Conservation (phyloP, 2,888 invertebrate species). For the Scaptomyza tumidula region DNA sequence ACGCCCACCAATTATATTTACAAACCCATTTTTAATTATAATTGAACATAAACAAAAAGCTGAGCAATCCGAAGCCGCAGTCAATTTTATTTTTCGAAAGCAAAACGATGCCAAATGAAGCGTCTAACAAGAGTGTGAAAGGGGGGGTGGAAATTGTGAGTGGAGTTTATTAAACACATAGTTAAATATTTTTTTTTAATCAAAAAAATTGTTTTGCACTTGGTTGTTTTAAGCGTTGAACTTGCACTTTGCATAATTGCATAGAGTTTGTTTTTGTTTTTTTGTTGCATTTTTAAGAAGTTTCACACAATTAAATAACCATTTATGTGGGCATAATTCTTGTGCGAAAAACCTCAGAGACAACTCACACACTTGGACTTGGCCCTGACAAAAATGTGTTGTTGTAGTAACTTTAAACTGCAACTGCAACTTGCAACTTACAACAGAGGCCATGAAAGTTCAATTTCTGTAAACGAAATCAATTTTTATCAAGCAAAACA, state of each 20-base stretch:
- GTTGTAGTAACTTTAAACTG: neutral
- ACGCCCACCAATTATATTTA: constrained; percentile 74
- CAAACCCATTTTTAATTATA: constrained; percentile 73
- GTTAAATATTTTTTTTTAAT: constrained; percentile 4
- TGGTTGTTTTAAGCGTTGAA: constrained; percentile 49
- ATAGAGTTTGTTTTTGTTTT: constrained; percentile 12
- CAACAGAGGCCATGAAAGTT: constrained; percentile 32
- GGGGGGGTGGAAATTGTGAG: neutral
- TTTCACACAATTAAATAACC: constrained; percentile 69
- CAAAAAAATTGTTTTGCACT: constrained; percentile 1
- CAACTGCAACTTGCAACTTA: constrained; percentile 16
- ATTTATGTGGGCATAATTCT: constrained; percentile 65
- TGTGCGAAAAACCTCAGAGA: constrained; percentile 53
- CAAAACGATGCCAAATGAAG: constrained; percentile 60
- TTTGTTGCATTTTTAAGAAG: constrained; percentile 20
- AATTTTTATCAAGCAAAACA: constrained; percentile 21
- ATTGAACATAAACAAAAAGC: constrained; percentile 50
- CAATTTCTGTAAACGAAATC: constrained; percentile 34
- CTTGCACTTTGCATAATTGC: constrained; percentile 77
- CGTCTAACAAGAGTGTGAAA: constrained; percentile 34
- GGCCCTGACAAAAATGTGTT: constrained; percentile 37
- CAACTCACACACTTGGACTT: constrained; percentile 56
- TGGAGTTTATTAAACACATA: constrained; percentile 2
- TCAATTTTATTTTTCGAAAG: constrained; percentile 15
- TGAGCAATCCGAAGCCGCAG: constrained; percentile 56